These are phyloP conservation scores for Tigriopus japonicus DNA, from an alignment of 1,140 invertebrate genomes.

Conservation along the genomic window DNA sequence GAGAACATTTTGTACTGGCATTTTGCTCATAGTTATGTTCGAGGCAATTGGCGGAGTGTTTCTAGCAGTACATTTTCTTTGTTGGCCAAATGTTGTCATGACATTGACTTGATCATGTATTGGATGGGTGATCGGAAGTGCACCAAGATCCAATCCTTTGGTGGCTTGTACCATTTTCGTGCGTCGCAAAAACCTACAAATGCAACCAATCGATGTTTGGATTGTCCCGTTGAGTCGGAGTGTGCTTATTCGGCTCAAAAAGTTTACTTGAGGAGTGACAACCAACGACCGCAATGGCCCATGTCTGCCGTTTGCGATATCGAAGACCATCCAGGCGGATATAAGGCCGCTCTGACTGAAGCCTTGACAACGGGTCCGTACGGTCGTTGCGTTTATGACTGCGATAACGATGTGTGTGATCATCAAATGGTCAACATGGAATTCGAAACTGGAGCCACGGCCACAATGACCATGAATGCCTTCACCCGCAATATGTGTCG, in stretches of 20 bases:
- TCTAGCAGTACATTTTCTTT: conserved; percentile 26
- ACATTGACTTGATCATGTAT: conserved; percentile 29
- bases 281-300: conserved; percentile 21
- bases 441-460: conserved; percentile 3
- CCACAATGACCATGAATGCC: conserved; percentile 9
- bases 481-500: conserved; percentile 1
- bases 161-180: conserved; percentile 28
- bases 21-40: conserved; percentile 30
- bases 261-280: conserved; percentile 25
- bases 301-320: conserved; percentile 23
- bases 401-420: conserved; percentile 30
- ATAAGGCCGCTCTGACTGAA: conserved; percentile 25
- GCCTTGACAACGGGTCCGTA: conserved; percentile 24
- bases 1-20: conserved; percentile 33
- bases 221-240: conserved; percentile 23
- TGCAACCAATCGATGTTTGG: conserved; percentile 25
- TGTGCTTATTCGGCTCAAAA: conserved; percentile 32
- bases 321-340: conserved; percentile 19
- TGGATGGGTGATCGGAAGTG: conserved; percentile 27
- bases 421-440: conserved; percentile 23
- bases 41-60: conserved; percentile 31
- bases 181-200: conserved; percentile 20
- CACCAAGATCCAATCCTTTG: conserved; percentile 29
- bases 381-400: conserved; percentile 29
- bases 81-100: conserved; percentile 32